phyloP scores from a whole-genome alignment of 23 tunicate genomes.

The Phallusia fumigata region DNA sequence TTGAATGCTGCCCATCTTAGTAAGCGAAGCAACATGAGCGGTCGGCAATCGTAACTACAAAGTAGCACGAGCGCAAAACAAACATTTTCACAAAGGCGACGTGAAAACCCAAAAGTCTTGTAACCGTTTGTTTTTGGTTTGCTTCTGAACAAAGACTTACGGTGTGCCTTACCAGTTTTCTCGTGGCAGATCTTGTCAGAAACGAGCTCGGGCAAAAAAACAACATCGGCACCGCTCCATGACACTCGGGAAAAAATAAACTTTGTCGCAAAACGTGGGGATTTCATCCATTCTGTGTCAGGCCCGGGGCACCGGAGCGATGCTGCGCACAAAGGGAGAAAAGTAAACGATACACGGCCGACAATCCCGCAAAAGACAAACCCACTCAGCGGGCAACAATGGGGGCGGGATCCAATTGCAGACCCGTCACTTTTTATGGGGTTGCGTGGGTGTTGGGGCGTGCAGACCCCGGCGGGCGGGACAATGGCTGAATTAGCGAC shows the following conservation, averaged over 20 bases:
- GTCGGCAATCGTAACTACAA: neutral
- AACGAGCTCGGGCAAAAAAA: neutral
- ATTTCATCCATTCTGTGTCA: neutral
- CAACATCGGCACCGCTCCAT: neutral
- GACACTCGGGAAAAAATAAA: neutral
- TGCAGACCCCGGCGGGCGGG: neutral
- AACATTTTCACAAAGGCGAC: neutral
- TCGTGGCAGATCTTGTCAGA: neutral
- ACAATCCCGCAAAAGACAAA: conserved; percentile 35
- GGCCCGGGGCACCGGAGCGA: neutral
- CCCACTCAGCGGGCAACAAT: conserved; percentile 25
- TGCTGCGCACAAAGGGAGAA: neutral
- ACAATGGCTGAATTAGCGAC: conserved; percentile 17
- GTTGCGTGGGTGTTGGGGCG: conserved; percentile 7
- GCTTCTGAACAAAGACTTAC: neutral
- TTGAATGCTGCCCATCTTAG: neutral
- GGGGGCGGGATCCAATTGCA: neutral
- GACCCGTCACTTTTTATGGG: conserved; percentile 3
- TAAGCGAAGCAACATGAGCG: neutral
- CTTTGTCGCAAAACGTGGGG: conserved; percentile 9
- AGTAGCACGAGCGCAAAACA: neutral
- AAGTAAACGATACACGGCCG: conserved; percentile 5
- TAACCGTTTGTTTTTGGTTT: neutral
- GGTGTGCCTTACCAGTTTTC: neutral
- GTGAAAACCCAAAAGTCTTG: neutral